phyloP scores from a whole-genome alignment of 2,888 invertebrate genomes.

The Penaeus monodon region DNA sequence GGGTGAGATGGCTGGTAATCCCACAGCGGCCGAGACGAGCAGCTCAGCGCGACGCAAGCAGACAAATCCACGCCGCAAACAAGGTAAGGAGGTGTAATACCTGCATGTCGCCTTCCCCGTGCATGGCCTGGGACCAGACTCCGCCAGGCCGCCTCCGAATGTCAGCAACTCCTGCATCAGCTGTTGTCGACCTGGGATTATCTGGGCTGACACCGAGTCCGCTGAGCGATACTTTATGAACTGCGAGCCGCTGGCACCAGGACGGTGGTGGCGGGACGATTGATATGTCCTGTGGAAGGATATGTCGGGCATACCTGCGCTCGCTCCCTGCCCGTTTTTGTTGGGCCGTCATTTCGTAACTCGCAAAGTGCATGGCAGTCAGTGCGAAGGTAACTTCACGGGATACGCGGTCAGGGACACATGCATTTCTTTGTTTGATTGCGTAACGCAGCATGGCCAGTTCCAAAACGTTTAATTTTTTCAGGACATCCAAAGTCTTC shows the following conservation, averaged over 20 bases:
- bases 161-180: conserved; percentile 27
- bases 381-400: too few species aligned
- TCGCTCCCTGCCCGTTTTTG: too few species aligned
- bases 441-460: too few species aligned
- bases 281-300: too few species aligned
- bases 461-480: too few species aligned
- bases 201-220: conserved; percentile 13
- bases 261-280: too few species aligned
- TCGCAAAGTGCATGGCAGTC: too few species aligned
- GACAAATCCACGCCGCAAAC: conserved; percentile 49
- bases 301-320: too few species aligned
- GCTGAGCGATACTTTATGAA: conserved; percentile 42
- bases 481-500: too few species aligned
- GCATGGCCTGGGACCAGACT: background rate
- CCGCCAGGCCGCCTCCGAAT: background rate
- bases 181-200: conserved; percentile 17
- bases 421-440: too few species aligned
- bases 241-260: background rate
- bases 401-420: too few species aligned
- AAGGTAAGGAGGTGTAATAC: conserved; percentile 33
- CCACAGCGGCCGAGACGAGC: conserved; percentile 16
- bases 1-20: conserved; percentile 44
- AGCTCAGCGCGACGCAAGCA: conserved; percentile 52
- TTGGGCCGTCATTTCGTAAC: too few species aligned
- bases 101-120: background rate